These are phyloP conservation scores for Serilophus lunatus DNA, from an alignment of 2,113 vertebrate species.

Conservation along the genomic window DNA sequence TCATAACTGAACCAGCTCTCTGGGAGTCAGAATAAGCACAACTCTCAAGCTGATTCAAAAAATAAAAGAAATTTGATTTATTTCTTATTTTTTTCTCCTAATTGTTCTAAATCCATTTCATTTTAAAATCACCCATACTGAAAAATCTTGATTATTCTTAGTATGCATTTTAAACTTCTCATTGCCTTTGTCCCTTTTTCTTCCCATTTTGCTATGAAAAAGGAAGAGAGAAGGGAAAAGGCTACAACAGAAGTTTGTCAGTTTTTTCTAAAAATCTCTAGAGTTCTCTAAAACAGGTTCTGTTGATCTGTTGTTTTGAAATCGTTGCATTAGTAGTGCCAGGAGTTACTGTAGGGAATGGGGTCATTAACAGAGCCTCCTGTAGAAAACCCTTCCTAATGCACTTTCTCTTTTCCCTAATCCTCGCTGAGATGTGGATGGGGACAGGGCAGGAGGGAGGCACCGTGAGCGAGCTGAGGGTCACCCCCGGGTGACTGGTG, in stretches of 20 bases:
- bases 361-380: not conserved
- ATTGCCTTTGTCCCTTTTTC: not conserved
- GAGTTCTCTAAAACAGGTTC: not conserved
- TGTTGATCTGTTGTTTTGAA: conserved; percentile 24
- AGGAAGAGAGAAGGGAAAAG: not conserved
- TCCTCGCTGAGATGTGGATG: not conserved
- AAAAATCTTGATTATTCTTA: not conserved
- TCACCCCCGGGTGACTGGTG: not conserved
- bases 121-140: not conserved
- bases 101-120: conserved; percentile 4
- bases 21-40: not conserved
- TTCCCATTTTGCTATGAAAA: not conserved
- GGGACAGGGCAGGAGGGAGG: not conserved
- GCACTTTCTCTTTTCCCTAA: not conserved
- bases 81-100: not conserved
- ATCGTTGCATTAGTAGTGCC: not conserved
- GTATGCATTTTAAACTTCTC: not conserved
- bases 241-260: not conserved
- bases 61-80: not conserved
- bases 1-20: not conserved
- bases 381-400: not conserved
- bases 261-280: not conserved
- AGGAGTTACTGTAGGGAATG: not conserved
- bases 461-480: not conserved
- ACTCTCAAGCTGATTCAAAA: not conserved